A percentile compares a stretch with the other conserved stretches of the same genome.
phyloP scores from a whole-genome alignment of 2,888 invertebrate genomes.

The Pollenia angustigena region DNA sequence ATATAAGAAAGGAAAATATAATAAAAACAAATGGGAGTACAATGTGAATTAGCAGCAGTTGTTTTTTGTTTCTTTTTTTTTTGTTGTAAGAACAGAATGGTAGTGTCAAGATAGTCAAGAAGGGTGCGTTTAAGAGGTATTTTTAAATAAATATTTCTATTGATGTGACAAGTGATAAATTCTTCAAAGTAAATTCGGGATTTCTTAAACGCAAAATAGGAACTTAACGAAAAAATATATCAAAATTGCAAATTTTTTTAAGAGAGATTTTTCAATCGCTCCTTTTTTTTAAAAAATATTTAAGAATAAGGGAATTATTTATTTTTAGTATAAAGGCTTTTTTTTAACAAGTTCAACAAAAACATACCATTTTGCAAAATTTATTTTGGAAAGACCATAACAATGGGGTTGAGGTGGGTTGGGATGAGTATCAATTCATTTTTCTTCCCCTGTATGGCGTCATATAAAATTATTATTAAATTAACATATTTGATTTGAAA shows the following conservation, averaged over 20 bases:
- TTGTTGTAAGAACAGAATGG: not conserved
- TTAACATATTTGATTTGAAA: too few species aligned
- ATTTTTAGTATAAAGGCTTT: too few species aligned
- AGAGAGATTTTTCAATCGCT: not conserved
- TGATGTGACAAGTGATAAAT: constrained; percentile 10
- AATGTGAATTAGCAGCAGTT: too few species aligned
- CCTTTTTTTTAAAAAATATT: not conserved
- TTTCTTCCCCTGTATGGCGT: too few species aligned
- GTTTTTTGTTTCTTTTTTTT: not conserved
- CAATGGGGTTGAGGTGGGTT: too few species aligned
- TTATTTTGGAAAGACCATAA: too few species aligned
- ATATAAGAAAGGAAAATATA: too few species aligned
- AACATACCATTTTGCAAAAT: too few species aligned
- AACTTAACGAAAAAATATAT: not conserved
- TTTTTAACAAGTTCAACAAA: too few species aligned
- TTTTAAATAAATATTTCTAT: not conserved
- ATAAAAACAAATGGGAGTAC: not conserved
- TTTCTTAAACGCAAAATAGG: not conserved
- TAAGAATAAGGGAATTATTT: too few species aligned
- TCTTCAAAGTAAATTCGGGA: not conserved
- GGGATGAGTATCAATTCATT: too few species aligned
- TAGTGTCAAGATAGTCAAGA: constrained; percentile 1
- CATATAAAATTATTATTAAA: too few species aligned
- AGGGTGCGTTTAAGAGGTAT: constrained; percentile 35
- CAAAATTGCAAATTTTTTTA: not conserved